Conservation (phyloP, 2,888 invertebrate species). For the Ceraclea dissimilis region DNA sequence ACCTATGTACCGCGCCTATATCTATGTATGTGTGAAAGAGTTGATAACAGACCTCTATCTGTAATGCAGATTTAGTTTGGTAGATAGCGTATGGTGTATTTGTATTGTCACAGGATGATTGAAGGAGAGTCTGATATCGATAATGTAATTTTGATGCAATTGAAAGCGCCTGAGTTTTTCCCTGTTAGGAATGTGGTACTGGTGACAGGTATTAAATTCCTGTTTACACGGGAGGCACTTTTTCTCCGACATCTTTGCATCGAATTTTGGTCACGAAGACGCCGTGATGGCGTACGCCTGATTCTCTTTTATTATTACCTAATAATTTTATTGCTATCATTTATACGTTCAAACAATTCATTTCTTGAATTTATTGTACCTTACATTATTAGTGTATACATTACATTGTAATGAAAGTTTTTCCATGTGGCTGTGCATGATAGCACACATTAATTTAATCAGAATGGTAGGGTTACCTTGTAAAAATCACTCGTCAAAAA, state of each 20-base stretch:
- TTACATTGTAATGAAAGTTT: no score
- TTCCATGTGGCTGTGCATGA: no score
- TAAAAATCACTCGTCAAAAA: no score
- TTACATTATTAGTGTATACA: no score
- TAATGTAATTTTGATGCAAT: constrained; percentile 30
- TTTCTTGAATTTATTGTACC: no score
- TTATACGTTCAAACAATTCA: background rate
- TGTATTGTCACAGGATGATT: constrained; percentile 23
- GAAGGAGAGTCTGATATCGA: constrained; percentile 29
- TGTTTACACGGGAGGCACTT: constrained; percentile 20
- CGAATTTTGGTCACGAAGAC: background rate
- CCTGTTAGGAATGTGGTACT: constrained; percentile 22
- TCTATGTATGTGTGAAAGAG: no score
- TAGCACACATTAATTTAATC: no score
- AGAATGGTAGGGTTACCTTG: no score
- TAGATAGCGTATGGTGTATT: no score
- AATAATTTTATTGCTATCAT: background rate
- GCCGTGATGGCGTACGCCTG: background rate
- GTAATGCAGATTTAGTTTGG: no score
- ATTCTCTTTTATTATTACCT: background rate
- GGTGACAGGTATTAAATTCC: constrained; percentile 25
- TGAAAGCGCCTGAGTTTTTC: constrained; percentile 17
- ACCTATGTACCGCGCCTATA: no score
- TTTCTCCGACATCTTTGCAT: constrained; percentile 1
- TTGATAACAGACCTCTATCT: no score